These are phyloP conservation scores for Apostichopus californicus DNA, from an alignment of 35 echinoderm and acorn worm genomes.

Conservation along the genomic window DNA sequence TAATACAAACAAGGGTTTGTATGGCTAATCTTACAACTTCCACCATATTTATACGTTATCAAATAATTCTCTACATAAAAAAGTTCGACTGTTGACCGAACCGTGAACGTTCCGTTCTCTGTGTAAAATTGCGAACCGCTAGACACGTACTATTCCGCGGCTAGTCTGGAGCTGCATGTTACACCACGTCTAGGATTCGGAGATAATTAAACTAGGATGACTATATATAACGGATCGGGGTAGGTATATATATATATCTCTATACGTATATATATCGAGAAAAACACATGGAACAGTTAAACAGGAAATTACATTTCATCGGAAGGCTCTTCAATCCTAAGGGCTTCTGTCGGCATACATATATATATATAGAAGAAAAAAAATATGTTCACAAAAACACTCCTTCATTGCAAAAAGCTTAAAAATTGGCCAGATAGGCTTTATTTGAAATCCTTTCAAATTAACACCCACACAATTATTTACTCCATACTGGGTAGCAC, in stretches of 20 bases:
- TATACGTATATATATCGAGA: background rate
- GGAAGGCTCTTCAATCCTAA: background rate
- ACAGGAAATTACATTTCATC: constrained; percentile 19
- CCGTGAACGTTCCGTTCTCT: no score
- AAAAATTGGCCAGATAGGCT: background rate
- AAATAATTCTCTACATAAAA: no score
- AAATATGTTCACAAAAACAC: background rate
- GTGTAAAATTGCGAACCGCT: no score
- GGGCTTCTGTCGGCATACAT: background rate
- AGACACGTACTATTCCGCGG: no score
- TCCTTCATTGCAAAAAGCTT: background rate
- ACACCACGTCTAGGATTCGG: no score
- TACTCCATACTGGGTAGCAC: background rate
- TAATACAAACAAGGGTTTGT: no score
- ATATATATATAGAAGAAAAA: background rate
- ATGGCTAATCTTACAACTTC: no score
- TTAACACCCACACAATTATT: constrained; percentile 24
- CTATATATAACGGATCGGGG: no score
- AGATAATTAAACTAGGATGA: no score
- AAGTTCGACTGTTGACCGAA: no score
- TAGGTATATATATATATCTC: background rate
- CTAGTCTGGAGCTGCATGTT: no score
- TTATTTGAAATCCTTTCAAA: constrained; percentile 35
- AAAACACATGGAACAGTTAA: background rate
- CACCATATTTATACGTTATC: no score